Evolutionary conservation across 2,797 vertebrate species (phyloP).

Genomic region (Rhinophrynus dorsalis): DNA sequence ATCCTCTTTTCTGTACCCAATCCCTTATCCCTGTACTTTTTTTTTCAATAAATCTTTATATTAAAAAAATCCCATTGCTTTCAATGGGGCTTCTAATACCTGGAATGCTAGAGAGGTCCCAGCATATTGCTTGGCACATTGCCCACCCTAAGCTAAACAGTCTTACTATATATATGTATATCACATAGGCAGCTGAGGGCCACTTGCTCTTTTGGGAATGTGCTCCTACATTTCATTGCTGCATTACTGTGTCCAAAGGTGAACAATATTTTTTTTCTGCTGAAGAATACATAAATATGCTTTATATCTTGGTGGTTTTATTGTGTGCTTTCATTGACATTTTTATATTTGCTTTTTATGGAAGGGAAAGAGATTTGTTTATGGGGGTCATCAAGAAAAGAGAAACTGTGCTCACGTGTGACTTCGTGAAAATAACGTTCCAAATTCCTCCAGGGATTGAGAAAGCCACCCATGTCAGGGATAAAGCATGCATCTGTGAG

Average conservation of each 20-base stretch:
- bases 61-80: too few relatives aligned
- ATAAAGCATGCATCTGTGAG: constrained; percentile 38
- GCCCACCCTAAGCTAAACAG: too few relatives aligned
- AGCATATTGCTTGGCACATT: too few relatives aligned
- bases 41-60: too few relatives aligned
- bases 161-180: too few relatives aligned
- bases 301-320: constrained; percentile 39
- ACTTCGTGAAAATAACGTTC: constrained; percentile 18
- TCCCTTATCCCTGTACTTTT: too few relatives aligned
- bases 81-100: too few relatives aligned
- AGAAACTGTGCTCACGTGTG: constrained; percentile 29
- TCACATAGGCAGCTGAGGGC: not conserved
- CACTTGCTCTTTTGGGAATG: not conserved
- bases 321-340: constrained; percentile 40
- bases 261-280: constrained; percentile 25
- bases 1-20: too few relatives aligned
- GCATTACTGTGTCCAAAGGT: constrained; percentile 17
- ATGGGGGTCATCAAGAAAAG: constrained; percentile 38
- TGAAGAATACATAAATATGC: constrained; percentile 40
- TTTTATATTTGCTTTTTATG: constrained; percentile 43
- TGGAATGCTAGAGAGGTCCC: too few relatives aligned
- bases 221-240: constrained; percentile 37
- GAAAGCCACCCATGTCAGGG: constrained; percentile 33
- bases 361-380: constrained; percentile 37
- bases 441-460: constrained; percentile 19